Evolutionary conservation across 2,113 vertebrate genomes (phyloP).

Genomic region (Octodon degus): DNA sequence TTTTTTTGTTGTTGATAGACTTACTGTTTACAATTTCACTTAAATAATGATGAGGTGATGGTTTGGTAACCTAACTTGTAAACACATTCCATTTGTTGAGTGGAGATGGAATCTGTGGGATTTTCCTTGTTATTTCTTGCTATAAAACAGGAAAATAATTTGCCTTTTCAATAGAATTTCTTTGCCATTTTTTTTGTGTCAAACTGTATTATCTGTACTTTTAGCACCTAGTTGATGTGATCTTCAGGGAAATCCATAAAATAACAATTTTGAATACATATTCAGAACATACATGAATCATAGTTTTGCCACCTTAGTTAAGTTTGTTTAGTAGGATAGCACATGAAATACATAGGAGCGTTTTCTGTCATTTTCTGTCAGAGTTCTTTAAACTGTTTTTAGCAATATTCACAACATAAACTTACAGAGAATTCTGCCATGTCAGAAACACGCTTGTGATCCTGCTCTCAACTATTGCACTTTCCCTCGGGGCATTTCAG

Average conservation of each 20-base stretch:
- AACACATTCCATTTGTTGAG: not conserved
- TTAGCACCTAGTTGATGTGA: not conserved
- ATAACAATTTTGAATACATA: not conserved
- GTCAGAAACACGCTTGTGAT: no score
- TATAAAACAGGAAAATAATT: not conserved
- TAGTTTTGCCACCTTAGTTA: not conserved
- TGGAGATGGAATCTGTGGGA: not conserved
- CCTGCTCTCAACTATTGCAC: not conserved
- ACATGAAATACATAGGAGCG: not conserved
- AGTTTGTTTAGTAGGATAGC: not conserved
- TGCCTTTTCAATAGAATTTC: not conserved
- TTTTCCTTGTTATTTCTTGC: not conserved
- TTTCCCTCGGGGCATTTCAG: not conserved
- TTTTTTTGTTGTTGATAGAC: no score
- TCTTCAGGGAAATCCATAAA: not conserved
- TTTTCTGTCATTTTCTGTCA: not conserved
- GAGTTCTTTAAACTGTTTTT: not conserved
- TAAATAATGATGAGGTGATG: not conserved
- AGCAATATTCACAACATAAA: not conserved
- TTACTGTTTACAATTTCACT: no score
- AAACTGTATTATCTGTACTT: not conserved
- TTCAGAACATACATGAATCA: not conserved
- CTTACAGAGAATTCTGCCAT: not conserved
- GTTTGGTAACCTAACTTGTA: not conserved
- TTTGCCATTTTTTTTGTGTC: not conserved